phyloP scores from a whole-genome alignment of 2,888 invertebrate genomes.

The Teleogryllus oceanicus region DNA sequence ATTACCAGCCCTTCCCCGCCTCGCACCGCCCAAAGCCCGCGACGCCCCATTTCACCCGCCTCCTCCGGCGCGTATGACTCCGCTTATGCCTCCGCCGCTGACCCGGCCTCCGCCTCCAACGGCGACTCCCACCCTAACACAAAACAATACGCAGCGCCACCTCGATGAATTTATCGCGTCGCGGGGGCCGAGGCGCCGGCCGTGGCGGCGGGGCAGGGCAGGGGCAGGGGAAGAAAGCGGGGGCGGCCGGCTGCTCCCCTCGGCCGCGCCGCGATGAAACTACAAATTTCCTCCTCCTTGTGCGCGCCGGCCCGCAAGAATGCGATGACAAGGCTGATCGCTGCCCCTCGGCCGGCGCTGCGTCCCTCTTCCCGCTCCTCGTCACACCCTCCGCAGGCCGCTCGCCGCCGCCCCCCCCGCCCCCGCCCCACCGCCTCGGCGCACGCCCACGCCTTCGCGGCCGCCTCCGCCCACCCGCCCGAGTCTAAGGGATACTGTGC shows the following conservation, averaged over 20 bases:
- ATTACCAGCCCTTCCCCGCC: too few relatives aligned
- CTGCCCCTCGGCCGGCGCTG: neutral
- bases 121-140: neutral
- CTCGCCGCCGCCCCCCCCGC: neutral
- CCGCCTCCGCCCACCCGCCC: too few relatives aligned
- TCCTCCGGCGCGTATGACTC: too few relatives aligned
- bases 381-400: neutral
- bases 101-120: too few relatives aligned
- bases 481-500: neutral
- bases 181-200: too few relatives aligned
- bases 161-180: constrained; percentile 3
- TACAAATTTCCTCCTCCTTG: neutral
- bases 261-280: constrained; percentile 6
- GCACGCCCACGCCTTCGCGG: too few relatives aligned
- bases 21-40: too few relatives aligned
- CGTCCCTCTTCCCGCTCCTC: too few relatives aligned
- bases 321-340: constrained; percentile 18
- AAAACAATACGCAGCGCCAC: constrained; percentile 6
- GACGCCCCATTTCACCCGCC: too few relatives aligned
- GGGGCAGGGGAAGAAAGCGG: neutral
- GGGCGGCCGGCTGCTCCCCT: neutral
- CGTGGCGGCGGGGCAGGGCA: too few relatives aligned
- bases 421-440: neutral
- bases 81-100: too few relatives aligned
- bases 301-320: constrained; percentile 18